Percentiles rank a stretch among this genome's conserved stretches.
phyloP scores from a whole-genome alignment of 2,113 vertebrate genomes.

The Motacilla tschutschensis region DNA sequence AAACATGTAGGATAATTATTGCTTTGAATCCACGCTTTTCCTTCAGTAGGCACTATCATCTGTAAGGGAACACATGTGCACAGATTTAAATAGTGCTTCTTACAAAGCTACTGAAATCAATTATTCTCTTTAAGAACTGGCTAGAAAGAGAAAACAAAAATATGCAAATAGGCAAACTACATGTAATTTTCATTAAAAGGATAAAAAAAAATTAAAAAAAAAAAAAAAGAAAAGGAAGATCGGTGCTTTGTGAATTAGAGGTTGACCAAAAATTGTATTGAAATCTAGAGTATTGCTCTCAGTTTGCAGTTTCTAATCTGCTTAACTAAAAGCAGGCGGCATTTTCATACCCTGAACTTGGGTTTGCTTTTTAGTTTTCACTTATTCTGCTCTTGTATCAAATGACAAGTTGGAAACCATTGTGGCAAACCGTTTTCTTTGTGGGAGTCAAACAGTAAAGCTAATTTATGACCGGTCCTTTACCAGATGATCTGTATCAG shows the following conservation, averaged over 20 bases:
- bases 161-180: conserved; percentile 32
- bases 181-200: conserved; percentile 5
- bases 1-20: conserved; percentile 45
- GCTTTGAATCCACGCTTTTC: conserved; percentile 32
- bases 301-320: conserved; percentile 62
- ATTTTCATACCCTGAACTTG: conserved; percentile 55
- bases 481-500: conserved; percentile 83
- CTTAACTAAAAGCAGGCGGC: conserved; percentile 45
- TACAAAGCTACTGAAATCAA: conserved; percentile 51
- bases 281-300: conserved; percentile 49
- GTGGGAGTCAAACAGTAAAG: conserved; percentile 73
- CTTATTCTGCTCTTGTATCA: conserved; percentile 55
- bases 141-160: conserved; percentile 56
- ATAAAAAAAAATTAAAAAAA: neutral
- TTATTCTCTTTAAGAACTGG: conserved; percentile 53
- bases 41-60: conserved; percentile 56
- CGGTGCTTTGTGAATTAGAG: conserved; percentile 54
- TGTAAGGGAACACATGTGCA: conserved; percentile 53
- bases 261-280: conserved; percentile 52
- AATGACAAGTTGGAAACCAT: conserved; percentile 75
- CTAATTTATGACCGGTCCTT: conserved; percentile 83
- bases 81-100: conserved; percentile 56
- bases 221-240: neutral
- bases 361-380: conserved; percentile 58
- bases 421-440: conserved; percentile 71